Conservation (phyloP, 2,113 vertebrate genomes). For the Colossoma macropomum region DNA sequence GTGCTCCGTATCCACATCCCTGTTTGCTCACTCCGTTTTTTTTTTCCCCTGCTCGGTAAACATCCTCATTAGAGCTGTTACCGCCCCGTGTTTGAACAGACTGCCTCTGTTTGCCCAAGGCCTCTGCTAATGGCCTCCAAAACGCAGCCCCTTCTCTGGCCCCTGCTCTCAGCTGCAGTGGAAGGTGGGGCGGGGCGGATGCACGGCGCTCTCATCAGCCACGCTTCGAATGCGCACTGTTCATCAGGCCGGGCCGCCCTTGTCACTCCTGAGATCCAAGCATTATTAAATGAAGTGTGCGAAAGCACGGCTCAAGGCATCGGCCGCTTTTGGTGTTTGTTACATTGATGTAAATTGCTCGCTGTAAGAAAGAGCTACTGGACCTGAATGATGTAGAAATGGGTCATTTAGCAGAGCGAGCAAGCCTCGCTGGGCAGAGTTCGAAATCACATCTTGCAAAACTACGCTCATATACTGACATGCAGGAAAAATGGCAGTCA, state of each 20-base stretch:
- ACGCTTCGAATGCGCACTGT: neutral
- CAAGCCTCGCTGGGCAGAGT: neutral
- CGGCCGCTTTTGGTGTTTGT: neutral
- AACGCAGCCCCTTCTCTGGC: conserved; percentile 34
- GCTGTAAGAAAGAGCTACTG: neutral
- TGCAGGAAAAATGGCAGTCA: neutral
- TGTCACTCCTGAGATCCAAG: neutral
- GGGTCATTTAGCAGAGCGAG: neutral
- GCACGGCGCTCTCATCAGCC: neutral
- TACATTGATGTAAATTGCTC: neutral
- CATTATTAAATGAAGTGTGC: neutral
- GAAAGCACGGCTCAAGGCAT: neutral
- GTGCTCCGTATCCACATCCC: conserved; percentile 45
- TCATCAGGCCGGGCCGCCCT: neutral
- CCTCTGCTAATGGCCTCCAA: conserved; percentile 48
- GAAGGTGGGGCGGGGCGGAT: conserved; percentile 10
- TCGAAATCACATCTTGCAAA: neutral
- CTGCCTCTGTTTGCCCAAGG: conserved; percentile 52
- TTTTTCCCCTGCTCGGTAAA: conserved; percentile 53
- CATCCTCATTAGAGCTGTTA: conserved; percentile 59
- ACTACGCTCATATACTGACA: neutral
- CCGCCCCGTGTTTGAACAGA: conserved; percentile 57
- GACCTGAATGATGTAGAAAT: neutral
- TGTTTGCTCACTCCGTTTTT: conserved; percentile 41
- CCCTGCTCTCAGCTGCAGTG: conserved; percentile 19